A percentile compares a stretch with the other conserved stretches of the same genome.
These are phyloP conservation scores for Scolopax mira DNA, from an alignment of 2,113 vertebrate genomes.

Conservation along the genomic window DNA sequence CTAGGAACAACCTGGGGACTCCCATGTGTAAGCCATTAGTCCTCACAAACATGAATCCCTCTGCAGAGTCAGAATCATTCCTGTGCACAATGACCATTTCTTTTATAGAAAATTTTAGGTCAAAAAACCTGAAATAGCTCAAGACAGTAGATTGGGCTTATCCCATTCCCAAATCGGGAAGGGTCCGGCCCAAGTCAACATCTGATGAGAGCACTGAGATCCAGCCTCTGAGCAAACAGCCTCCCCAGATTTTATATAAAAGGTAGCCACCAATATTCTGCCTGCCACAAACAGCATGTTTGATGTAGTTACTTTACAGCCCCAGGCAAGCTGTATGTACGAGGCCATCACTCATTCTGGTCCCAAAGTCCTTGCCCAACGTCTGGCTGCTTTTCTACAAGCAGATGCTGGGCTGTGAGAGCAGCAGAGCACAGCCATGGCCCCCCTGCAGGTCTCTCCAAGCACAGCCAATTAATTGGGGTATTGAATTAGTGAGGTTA, in stretches of 20 bases:
- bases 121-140: neutral
- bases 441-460: neutral
- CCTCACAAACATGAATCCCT: rapidly evolving
- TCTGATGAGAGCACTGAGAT: neutral
- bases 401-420: neutral
- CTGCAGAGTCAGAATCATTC: neutral
- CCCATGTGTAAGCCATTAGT: rapidly evolving
- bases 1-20: neutral
- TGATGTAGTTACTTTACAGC: neutral
- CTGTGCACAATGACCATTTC: rapidly evolving
- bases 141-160: neutral
- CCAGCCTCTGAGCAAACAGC: neutral
- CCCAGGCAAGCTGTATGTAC: neutral
- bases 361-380: neutral
- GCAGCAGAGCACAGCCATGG: neutral
- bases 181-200: neutral
- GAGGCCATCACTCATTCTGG: neutral
- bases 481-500: neutral
- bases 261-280: neutral
- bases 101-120: neutral
- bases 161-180: neutral
- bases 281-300: neutral
- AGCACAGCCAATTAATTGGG: neutral
- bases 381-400: neutral
- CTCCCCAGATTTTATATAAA: too few species aligned